phyloP scores from a whole-genome alignment of 1,140 invertebrate species.

The Aphaenogaster rudis region DNA sequence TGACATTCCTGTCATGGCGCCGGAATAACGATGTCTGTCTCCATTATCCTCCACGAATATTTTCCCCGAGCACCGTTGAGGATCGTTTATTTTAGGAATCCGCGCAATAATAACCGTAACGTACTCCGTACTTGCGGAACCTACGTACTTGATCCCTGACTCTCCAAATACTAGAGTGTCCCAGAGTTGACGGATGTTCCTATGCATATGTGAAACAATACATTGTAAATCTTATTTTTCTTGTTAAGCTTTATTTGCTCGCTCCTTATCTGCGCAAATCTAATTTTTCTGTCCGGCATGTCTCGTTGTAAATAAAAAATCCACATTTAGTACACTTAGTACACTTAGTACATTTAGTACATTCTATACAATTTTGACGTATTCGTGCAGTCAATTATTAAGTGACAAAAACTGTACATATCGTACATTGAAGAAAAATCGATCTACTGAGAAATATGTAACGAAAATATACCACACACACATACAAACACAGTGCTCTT shows the following conservation, averaged over 20 bases:
- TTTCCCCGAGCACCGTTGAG: not conserved
- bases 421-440: not conserved
- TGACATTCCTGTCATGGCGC: slow-evolving; percentile 42
- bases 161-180: not conserved
- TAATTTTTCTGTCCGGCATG: not conserved
- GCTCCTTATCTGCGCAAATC: not conserved
- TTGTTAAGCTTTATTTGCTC: not conserved
- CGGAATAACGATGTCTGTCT: slow-evolving; percentile 44
- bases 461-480: not conserved
- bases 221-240: not conserved
- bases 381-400: not conserved
- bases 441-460: not conserved
- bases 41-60: slow-evolving; percentile 18
- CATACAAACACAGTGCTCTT: not conserved
- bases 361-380: not conserved
- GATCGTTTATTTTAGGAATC: slow-evolving; percentile 48
- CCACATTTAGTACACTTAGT: not conserved
- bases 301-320: not conserved
- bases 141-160: not conserved
- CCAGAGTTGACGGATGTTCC: too few relatives aligned
- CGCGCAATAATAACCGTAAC: slow-evolving; percentile 29
- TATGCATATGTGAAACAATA: not conserved
- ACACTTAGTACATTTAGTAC: too few relatives aligned
- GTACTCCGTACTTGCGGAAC: not conserved
- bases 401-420: not conserved